Evolutionary conservation across 2,113 vertebrate species (phyloP).

Genomic region (Orycteropus afer): DNA sequence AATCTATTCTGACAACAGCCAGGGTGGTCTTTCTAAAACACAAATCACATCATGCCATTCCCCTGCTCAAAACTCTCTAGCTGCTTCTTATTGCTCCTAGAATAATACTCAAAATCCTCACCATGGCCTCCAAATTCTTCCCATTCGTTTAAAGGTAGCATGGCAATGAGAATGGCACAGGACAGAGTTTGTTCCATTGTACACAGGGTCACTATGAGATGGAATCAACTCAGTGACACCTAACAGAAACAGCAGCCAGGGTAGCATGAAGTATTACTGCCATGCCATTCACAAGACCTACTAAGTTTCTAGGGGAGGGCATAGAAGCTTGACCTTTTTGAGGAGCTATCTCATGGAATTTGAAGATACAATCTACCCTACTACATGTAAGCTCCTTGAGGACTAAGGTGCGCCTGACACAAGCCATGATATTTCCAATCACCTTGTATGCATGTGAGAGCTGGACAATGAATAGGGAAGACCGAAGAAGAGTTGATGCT

Average conservation of each 20-base stretch:
- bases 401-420: too few species aligned
- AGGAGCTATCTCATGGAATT: neutral
- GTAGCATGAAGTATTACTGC: neutral
- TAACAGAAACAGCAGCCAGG: too few species aligned
- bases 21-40: conserved; percentile 19
- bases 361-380: neutral
- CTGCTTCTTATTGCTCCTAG: neutral
- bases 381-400: neutral
- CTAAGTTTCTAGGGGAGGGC: neutral
- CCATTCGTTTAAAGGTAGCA: neutral
- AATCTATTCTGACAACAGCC: neutral
- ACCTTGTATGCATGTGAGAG: too few species aligned
- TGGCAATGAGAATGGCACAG: too few species aligned
- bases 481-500: too few species aligned
- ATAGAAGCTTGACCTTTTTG: neutral
- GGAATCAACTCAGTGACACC: too few species aligned
- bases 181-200: too few species aligned
- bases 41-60: neutral
- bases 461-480: too few species aligned
- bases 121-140: neutral
- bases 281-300: neutral
- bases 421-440: too few species aligned
- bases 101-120: neutral
- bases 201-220: too few species aligned
- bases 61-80: neutral